These are phyloP conservation scores for Tapera naevia DNA, from an alignment of 2,797 vertebrate species.

Conservation along the genomic window DNA sequence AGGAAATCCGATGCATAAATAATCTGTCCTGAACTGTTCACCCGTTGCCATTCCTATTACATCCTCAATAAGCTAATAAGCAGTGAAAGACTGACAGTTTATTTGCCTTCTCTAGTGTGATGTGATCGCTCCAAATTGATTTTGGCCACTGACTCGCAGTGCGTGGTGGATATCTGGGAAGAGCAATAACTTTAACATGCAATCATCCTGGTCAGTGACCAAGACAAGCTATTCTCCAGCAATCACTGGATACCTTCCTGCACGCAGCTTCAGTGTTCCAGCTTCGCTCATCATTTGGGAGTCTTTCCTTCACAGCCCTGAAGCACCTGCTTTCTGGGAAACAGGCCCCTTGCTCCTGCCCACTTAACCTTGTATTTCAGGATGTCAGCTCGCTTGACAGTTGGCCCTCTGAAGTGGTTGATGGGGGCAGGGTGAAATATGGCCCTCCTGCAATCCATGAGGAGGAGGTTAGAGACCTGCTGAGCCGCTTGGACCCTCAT, in stretches of 20 bases:
- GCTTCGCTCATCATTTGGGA: not conserved
- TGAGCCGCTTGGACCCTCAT: no score
- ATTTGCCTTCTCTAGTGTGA: conserved; percentile 6
- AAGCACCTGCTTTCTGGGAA: not conserved
- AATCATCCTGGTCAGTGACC: conserved; percentile 64
- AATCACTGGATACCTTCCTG: conserved; percentile 46
- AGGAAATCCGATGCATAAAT: conserved; percentile 3
- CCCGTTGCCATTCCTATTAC: not conserved
- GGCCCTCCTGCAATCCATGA: no score
- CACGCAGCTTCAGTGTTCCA: not conserved
- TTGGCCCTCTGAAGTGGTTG: no score
- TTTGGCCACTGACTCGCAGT: not conserved
- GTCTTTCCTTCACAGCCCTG: not conserved
- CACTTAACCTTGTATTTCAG: not conserved
- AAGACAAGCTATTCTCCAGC: conserved; percentile 52
- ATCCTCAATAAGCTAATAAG: conserved; percentile 6
- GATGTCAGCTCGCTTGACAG: no score
- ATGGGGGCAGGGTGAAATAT: no score
- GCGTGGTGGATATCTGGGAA: conserved; percentile 32
- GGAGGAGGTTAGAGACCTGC: no score
- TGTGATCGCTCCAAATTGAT: conserved; percentile 22
- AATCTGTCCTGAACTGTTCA: conserved; percentile 12
- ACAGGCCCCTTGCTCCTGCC: not conserved
- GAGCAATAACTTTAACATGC: conserved; percentile 61
- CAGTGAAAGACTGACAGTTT: not conserved